A percentile compares a stretch with the other conserved stretches of the same genome.
Conservation (phyloP, 2,113 vertebrate genomes). For the Microcebus murinus region DNA sequence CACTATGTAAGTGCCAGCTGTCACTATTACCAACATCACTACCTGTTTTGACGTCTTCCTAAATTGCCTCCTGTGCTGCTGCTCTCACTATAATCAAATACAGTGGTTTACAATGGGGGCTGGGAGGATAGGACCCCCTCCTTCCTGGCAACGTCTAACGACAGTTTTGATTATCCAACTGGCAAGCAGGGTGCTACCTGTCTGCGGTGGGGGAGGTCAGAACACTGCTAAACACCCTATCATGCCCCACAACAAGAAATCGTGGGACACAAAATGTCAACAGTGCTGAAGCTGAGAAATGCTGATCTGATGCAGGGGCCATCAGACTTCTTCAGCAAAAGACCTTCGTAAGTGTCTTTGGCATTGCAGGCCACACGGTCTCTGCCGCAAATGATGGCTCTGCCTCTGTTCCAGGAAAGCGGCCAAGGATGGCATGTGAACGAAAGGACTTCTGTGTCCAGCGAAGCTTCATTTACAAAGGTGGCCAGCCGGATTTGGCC, state of each 20-base stretch:
- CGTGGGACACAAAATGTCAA: too few relatives aligned
- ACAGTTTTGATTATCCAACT: background rate
- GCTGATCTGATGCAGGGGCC: background rate
- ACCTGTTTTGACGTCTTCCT: background rate
- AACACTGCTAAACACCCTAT: background rate
- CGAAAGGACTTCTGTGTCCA: background rate
- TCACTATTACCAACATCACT: background rate
- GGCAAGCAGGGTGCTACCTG: background rate
- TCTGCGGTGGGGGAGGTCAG: background rate
- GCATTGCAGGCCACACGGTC: background rate
- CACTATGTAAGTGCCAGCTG: rapidly evolving
- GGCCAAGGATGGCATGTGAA: background rate
- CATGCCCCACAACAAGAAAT: background rate
- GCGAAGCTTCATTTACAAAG: conserved; percentile 37
- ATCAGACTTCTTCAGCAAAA: background rate
- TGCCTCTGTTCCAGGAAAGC: background rate
- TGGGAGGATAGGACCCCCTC: background rate
- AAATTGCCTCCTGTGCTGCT: background rate
- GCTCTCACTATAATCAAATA: background rate
- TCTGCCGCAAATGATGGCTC: background rate
- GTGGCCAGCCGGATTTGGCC: background rate
- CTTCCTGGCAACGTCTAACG: background rate
- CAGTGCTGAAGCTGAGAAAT: background rate
- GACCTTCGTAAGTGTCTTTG: background rate
- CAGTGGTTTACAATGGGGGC: background rate